phyloP scores from a whole-genome alignment of 1,140 invertebrate genomes.

The Dryas iulia region DNA sequence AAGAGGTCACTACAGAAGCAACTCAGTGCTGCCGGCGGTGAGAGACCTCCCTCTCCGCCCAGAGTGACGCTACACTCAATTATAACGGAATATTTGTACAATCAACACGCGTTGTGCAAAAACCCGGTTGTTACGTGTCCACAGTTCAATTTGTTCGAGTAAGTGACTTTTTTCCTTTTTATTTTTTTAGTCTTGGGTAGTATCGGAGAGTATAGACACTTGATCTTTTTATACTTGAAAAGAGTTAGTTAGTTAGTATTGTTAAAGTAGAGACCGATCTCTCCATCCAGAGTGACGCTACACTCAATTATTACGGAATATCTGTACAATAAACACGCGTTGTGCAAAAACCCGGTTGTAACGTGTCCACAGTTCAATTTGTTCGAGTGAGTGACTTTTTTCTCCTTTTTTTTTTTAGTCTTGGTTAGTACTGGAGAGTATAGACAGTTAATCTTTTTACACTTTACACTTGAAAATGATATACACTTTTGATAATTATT shows the following conservation, averaged over 20 bases:
- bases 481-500: no score
- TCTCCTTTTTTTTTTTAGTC: background rate
- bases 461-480: no score
- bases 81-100: slow-evolving; percentile 96
- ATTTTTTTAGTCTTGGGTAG: background rate
- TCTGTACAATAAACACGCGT: slow-evolving; percentile 96
- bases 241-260: no score
- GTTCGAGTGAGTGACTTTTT: background rate
- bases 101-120: slow-evolving; percentile 96
- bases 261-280: slow-evolving; percentile 30
- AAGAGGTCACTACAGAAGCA: slow-evolving; percentile 86
- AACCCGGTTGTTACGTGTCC: slow-evolving; percentile 95
- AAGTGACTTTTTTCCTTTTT: slow-evolving; percentile 66
- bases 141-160: slow-evolving; percentile 93
- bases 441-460: no score
- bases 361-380: slow-evolving; percentile 93
- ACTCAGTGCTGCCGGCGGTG: slow-evolving; percentile 45
- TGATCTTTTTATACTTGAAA: no score
- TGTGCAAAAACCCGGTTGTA: slow-evolving; percentile 95
- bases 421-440: background rate
- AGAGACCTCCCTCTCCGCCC: slow-evolving; percentile 33
- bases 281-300: slow-evolving; percentile 82
- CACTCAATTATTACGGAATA: slow-evolving; percentile 98
- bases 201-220: background rate
- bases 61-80: slow-evolving; percentile 92